Evolutionary conservation across 2,888 invertebrate genomes (phyloP), one percentile per base, ranked within the genome.

Genomic region (Elmis aenea): DNA sequence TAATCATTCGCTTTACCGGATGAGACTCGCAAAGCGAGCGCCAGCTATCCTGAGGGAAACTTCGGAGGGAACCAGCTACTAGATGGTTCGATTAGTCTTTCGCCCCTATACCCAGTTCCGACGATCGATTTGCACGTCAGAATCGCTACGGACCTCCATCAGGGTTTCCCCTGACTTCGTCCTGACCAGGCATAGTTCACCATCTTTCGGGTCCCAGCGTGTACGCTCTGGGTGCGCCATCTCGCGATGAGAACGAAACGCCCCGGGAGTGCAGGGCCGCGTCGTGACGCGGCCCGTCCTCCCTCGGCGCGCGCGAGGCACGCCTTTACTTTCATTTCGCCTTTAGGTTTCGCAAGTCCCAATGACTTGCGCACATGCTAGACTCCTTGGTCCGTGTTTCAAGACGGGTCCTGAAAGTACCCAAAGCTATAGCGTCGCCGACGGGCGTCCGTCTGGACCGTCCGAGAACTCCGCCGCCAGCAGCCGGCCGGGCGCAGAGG

Each of bases 71-170:
- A 80, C 80, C 79, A 81, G 79, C 79, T 80, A 79, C 77, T 78
- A 81, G 79, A 81, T 78, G 78, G 79, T 80, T 80, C 77, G 77
- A 81, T 81, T 80, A 75, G 74, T 73, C 74, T 75, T 75, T 74
- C 73, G 73, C 75, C 79, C 75, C 79, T 81, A 79, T 79, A 78
- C 78, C 75, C 78, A 79, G 75, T 74, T 81, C 76, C 68, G 75
- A 80, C 76, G 79, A 82, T 79, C 80, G 80, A 82, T 82, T 82
- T 81, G 80, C 80, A 81, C 79, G 77, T 81, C 80, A 81, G 79
- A 79, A 77, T 73, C 77, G 77, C 77, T 79, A 67, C 78, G 77
- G 76, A 74, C 79, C 74, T 80, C 79, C 79, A 79, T 72, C 78
- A 76, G 71, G 72, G 74, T 77, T 78, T 76, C 77, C 75, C 73